phyloP scores from a whole-genome alignment of 2,888 invertebrate species.

The Pomacea canaliculata region DNA sequence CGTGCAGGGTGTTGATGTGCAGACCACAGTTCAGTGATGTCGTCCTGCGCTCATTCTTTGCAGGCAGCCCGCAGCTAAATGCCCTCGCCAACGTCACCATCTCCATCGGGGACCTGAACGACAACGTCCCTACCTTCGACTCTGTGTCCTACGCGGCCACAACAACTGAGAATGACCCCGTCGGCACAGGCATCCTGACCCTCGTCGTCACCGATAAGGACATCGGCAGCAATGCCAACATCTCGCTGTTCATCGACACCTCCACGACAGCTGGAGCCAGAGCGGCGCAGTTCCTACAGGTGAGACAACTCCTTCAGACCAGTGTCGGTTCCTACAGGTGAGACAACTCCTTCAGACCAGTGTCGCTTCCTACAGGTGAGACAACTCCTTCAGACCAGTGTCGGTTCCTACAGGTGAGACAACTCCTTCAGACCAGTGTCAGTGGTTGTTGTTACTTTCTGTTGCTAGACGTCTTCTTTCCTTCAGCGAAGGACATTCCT shows the following conservation, averaged over 20 bases:
- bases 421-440: no score
- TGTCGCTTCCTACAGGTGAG: no score
- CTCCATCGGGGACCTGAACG: conserved; percentile 54
- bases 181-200: conserved; percentile 23
- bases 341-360: no score
- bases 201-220: conserved; percentile 43
- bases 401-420: no score
- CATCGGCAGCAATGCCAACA: conserved; percentile 33
- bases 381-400: no score
- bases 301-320: background rate
- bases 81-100: conserved; percentile 44
- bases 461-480: no score
- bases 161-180: conserved; percentile 31
- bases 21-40: no score
- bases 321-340: no score
- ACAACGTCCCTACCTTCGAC: conserved; percentile 56
- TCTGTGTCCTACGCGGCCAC: conserved; percentile 35
- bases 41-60: no score
- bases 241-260: conserved; percentile 34
- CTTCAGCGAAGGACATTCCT: no score
- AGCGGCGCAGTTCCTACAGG: conserved; percentile 8
- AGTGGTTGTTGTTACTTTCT: no score
- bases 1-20: no score
- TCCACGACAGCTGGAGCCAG: conserved; percentile 13
- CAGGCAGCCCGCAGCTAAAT: conserved; percentile 41